These are phyloP conservation scores for Scolopax bukidnonensis DNA, from an alignment of 2,797 vertebrate genomes.

Conservation along the genomic window DNA sequence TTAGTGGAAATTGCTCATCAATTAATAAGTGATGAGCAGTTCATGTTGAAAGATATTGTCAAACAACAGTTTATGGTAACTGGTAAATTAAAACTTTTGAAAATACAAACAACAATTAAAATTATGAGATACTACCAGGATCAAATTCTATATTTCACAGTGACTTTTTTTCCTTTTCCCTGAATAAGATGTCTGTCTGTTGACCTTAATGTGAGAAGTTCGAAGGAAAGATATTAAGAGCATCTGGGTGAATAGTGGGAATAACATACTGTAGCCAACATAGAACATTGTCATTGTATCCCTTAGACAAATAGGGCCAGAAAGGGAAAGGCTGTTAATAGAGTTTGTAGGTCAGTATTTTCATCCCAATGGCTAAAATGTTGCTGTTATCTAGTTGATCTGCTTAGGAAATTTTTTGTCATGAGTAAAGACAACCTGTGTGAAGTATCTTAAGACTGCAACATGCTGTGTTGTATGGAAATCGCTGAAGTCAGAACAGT, in stretches of 20 bases:
- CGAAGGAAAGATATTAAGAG: not conserved
- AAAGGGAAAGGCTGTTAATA: not conserved
- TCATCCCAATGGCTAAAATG: not conserved
- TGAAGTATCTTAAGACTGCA: not conserved
- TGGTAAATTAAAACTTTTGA: not conserved
- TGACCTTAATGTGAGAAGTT: not conserved
- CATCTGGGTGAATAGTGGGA: not conserved
- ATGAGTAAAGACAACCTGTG: not conserved
- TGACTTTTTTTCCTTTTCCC: not conserved
- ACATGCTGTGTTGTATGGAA: not conserved
- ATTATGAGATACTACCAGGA: not conserved
- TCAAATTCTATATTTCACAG: not conserved
- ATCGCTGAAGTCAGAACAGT: not conserved
- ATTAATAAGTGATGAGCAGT: not conserved
- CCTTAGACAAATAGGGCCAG: not conserved
- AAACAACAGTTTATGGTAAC: not conserved
- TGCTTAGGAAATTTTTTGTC: not conserved
- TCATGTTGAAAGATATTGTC: slow-evolving; percentile 2
- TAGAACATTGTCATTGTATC: not conserved
- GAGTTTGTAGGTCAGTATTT: not conserved
- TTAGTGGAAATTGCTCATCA: slow-evolving; percentile 5
- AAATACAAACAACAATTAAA: not conserved
- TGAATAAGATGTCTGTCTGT: not conserved
- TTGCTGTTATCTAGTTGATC: not conserved
- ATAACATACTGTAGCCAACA: not conserved